Conservation (phyloP, 1,140 invertebrate genomes). For the Pseudomyrmex concolor region DNA sequence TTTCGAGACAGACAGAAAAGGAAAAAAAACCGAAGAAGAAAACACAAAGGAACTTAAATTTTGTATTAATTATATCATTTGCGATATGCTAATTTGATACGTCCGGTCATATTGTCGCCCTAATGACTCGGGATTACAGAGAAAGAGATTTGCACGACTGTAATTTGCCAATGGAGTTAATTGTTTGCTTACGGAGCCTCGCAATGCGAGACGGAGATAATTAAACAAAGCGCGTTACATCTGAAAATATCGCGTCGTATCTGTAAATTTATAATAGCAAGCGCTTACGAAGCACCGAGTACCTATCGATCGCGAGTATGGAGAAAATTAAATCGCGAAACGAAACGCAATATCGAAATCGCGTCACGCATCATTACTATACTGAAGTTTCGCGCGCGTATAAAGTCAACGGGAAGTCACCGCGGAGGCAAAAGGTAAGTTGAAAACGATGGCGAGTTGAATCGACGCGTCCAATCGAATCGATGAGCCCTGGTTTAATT, state of each 20-base stretch:
- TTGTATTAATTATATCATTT: not conserved
- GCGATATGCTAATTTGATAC: conserved; percentile 31
- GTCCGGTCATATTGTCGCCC: conserved; percentile 24
- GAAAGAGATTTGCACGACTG: not conserved
- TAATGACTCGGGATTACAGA: conserved; percentile 36
- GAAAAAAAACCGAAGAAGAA: not conserved
- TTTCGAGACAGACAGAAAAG: not conserved
- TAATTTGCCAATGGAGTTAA: conserved; percentile 32
- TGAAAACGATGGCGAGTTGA: conserved; percentile 8
- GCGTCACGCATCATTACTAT: not conserved
- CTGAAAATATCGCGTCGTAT: not conserved
- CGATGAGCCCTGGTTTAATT: conserved; percentile 17
- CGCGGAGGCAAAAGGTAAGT: not conserved
- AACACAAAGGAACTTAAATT: not conserved
- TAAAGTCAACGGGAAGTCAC: too few relatives aligned
- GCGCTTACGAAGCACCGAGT: conserved; percentile 16
- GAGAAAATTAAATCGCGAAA: conserved; percentile 32
- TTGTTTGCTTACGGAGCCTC: conserved; percentile 32
- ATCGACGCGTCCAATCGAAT: conserved; percentile 7
- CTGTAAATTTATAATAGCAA: not conserved
- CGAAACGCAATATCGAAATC: conserved; percentile 19
- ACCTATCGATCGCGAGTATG: not conserved
- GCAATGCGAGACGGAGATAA: conserved; percentile 27
- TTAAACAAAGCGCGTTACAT: not conserved
- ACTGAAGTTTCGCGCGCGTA: conserved; percentile 15